Evolutionary conservation across 2,113 vertebrate genomes (phyloP).

Genomic region (Eurystomus gularis): DNA sequence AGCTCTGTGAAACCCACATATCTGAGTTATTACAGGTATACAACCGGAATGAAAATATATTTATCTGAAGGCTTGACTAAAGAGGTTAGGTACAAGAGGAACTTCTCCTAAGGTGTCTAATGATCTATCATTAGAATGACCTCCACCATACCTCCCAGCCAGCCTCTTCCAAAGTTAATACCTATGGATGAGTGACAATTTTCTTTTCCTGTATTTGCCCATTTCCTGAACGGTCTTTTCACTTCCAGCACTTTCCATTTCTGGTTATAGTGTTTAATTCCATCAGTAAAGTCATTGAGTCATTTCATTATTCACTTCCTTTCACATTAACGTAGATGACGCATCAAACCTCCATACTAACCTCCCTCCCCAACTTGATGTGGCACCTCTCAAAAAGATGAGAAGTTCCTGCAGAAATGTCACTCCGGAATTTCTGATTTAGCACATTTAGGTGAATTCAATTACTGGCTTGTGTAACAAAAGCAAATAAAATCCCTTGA

Average conservation of each 20-base stretch:
- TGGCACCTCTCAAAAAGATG: neutral
- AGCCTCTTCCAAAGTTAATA: neutral
- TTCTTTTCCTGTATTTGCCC: neutral
- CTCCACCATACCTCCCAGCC: neutral
- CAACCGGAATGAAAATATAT: neutral
- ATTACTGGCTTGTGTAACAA: neutral
- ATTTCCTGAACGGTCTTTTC: neutral
- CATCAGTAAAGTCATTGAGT: neutral
- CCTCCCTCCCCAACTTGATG: neutral
- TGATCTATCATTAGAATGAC: neutral
- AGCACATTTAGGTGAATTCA: neutral
- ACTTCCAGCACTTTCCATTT: neutral
- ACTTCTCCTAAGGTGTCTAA: neutral
- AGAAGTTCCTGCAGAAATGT: neutral
- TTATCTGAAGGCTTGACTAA: neutral
- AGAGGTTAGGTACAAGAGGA: neutral
- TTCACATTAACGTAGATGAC: neutral
- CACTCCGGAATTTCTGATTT: neutral
- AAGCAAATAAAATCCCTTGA: neutral
- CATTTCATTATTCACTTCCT: conserved; percentile 9
- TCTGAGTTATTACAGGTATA: neutral
- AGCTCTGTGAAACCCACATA: neutral
- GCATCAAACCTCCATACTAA: neutral
- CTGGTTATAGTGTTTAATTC: neutral
- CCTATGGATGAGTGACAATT: neutral